These are phyloP conservation scores for Emydura subglobosa DNA, from an alignment of 2,113 vertebrate species.

Conservation along the genomic window DNA sequence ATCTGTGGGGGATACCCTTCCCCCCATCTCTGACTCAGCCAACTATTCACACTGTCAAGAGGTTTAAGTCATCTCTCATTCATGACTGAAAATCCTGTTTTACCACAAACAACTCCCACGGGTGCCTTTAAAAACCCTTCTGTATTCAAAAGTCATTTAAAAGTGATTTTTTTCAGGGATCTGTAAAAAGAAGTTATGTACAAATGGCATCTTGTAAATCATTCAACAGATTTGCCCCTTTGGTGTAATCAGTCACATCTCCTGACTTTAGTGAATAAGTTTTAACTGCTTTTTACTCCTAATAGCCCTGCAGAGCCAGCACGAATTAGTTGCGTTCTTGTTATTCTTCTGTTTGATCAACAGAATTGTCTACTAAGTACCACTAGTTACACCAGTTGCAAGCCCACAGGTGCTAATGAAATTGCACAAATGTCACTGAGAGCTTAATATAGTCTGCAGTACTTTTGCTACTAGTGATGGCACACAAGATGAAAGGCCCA, in stretches of 20 bases:
- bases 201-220: not conserved
- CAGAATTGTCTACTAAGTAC: not conserved
- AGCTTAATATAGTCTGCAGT: not conserved
- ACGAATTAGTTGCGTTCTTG: not conserved
- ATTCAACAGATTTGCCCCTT: not conserved
- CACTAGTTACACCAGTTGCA: accelerated
- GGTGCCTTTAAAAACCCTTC: not conserved
- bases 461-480: not conserved
- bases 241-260: accelerated
- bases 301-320: not conserved
- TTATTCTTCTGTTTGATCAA: not conserved
- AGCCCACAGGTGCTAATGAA: accelerated
- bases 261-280: not conserved
- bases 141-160: not conserved
- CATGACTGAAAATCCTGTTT: not conserved
- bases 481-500: not conserved
- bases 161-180: not conserved
- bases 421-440: not conserved
- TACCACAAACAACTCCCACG: not conserved
- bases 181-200: not conserved
- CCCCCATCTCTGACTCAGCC: not conserved
- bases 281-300: not conserved
- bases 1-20: no score
- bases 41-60: accelerated
- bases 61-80: not conserved